A percentile compares a stretch with the other conserved stretches of the same genome.
Conservation (phyloP, 2,888 invertebrate species). For the Blera fallax region DNA sequence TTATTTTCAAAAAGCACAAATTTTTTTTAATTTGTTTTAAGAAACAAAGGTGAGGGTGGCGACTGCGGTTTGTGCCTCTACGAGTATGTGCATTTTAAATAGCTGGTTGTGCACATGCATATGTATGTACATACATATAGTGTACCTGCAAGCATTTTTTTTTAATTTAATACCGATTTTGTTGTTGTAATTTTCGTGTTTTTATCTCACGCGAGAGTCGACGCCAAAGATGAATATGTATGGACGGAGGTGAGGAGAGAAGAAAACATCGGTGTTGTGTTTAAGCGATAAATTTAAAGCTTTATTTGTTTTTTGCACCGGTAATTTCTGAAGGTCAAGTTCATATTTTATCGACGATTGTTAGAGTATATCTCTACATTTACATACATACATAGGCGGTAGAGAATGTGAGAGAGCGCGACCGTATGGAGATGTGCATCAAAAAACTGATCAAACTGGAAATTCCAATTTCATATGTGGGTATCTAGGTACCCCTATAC, state of each 20-base stretch:
- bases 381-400: neutral
- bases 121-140: neutral
- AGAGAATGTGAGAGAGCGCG: neutral
- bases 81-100: conserved; percentile 6
- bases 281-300: conserved; percentile 47
- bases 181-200: neutral
- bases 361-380: conserved; percentile 3
- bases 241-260: neutral
- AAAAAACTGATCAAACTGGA: conserved; percentile 64
- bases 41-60: neutral
- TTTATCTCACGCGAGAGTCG: neutral
- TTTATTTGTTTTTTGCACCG: conserved; percentile 66
- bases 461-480: conserved; percentile 55
- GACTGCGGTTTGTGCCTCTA: neutral
- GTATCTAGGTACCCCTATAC: conserved; percentile 26
- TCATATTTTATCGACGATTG: conserved; percentile 74
- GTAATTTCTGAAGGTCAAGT: conserved; percentile 75
- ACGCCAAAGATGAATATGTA: too few relatives aligned
- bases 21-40: neutral
- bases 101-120: neutral
- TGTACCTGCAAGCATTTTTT: neutral
- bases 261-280: neutral
- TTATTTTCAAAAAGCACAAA: neutral
- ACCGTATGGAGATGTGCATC: conserved; percentile 33
- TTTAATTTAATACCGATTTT: neutral